Evolutionary conservation across 2,888 invertebrate genomes (phyloP), one percentile per base, ranked within the genome.

Genomic region (Dugesia japonica): DNA sequence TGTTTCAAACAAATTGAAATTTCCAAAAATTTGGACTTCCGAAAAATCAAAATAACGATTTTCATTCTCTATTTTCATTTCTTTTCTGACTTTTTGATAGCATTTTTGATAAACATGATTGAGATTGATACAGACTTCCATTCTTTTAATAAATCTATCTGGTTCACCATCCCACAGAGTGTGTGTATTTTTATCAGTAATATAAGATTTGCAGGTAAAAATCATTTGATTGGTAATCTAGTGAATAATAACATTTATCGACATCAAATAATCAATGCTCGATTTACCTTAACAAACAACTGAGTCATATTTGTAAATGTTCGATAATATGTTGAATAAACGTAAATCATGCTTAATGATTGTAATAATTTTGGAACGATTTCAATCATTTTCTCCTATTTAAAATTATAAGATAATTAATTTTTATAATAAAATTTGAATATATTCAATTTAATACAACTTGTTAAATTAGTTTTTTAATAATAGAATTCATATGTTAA

Each of bases 261-360:
- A 38, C 13, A 9, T 38, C 38, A 13, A 38, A n/a, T n/a, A n/a
- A n/a, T n/a, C n/a, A 38, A 38, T 38, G 17, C 38, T 38, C 17
- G 17, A 13, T 20, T 56, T 56, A 56, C 56, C n/a, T 56, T 56
- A 7, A 56, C 56, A 56, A 56, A 56, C n/a, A 56, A 56, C 17
- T 56, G 56, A 56, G 56, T 56, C 56, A 56, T 56, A 56, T 56
- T 56, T 4, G 56, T 56, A 56, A 56, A 56, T 23, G 56, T 56
- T 20, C 56, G 56, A n/a, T 56, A 56, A 56, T 56, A 56, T 23
- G 56, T 56, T 7, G 56, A 56, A 23, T 56, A 56, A 4, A 56
- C 56, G n/a, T 56, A 56, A 56, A 56, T 56, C 56, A 56, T 56
- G 56, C 56, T 56, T 13, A 56, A n/a, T n/a, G 56, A 56, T 56